Conservation (phyloP, 1,140 invertebrate species). For the Papilio polyxenes region DNA sequence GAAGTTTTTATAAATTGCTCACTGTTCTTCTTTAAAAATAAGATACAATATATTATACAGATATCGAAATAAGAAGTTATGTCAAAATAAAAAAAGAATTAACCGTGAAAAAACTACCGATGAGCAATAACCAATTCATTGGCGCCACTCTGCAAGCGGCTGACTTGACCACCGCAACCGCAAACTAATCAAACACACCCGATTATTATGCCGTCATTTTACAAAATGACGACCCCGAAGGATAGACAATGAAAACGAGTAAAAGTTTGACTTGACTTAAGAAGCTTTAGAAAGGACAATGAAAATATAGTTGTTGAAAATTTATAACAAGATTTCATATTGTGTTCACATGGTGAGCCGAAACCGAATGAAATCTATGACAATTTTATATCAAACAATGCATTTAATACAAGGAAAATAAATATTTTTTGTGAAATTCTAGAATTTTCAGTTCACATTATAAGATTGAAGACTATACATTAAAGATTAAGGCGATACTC, state of each 20-base stretch:
- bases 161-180: conserved; percentile 58
- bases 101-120: conserved; percentile 25
- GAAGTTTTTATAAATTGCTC: neutral
- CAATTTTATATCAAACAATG: too few relatives aligned
- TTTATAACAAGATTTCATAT: too few relatives aligned
- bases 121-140: conserved; percentile 56
- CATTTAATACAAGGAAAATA: too few relatives aligned
- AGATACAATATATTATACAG: neutral
- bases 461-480: too few relatives aligned
- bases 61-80: neutral
- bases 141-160: conserved; percentile 63
- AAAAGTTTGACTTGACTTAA: conserved; percentile 48
- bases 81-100: conserved; percentile 42
- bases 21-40: neutral
- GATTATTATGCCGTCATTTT: conserved; percentile 73
- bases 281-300: conserved; percentile 6
- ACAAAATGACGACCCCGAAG: conserved; percentile 54
- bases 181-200: conserved; percentile 75
- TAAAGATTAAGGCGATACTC: too few relatives aligned
- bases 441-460: too few relatives aligned
- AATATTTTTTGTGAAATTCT: too few relatives aligned
- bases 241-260: conserved; percentile 57
- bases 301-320: neutral
- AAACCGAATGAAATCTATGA: too few relatives aligned
- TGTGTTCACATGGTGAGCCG: too few relatives aligned